These are phyloP conservation scores for Sapayoa aenigma DNA, from an alignment of 2,113 vertebrate genomes.

Conservation along the genomic window DNA sequence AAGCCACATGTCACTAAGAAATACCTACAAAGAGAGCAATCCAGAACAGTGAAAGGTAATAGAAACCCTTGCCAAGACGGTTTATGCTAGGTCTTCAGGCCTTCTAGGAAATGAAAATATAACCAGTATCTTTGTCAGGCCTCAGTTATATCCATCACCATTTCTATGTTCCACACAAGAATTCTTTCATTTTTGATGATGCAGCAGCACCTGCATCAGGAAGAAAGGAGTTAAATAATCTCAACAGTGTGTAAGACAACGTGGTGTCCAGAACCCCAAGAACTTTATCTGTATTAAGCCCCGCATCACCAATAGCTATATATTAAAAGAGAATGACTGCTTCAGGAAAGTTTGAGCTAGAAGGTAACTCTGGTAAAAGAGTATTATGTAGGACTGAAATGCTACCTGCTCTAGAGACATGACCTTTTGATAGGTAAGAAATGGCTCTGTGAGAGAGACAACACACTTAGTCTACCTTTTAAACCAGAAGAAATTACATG, in stretches of 20 bases:
- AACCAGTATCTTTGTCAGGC: background rate
- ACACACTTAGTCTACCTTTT: background rate
- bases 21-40: background rate
- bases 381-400: background rate
- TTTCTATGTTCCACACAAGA: background rate
- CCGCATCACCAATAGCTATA: background rate
- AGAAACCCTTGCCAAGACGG: background rate
- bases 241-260: fast-evolving
- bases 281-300: background rate
- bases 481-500: background rate
- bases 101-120: background rate
- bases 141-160: background rate
- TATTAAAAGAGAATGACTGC: background rate
- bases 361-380: background rate
- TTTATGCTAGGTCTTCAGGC: background rate
- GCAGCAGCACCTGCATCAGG: background rate
- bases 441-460: background rate
- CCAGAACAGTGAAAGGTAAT: background rate
- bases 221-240: background rate
- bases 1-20: background rate
- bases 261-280: background rate
- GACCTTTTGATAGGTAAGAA: background rate
- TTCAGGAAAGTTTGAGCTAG: background rate
- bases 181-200: background rate
- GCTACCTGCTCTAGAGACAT: background rate